Conservation (phyloP, 2,797 vertebrate species). For the Pachyuromys duprasi region DNA sequence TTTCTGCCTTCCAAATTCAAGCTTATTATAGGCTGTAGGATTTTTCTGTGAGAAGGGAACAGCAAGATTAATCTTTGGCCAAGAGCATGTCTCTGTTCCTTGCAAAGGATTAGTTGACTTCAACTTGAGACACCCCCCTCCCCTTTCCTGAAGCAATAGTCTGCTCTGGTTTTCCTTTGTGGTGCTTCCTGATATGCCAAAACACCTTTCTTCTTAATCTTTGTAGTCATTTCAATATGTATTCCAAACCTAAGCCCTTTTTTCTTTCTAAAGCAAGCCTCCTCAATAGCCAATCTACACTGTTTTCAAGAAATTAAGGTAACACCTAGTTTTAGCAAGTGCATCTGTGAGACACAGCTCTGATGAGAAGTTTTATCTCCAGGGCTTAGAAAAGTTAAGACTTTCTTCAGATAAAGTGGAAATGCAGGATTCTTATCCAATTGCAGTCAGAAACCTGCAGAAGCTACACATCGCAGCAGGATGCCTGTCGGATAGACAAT, state of each 20-base stretch:
- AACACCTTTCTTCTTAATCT: conserved; percentile 80
- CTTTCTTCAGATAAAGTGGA: conserved; percentile 79
- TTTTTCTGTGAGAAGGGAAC: conserved; percentile 79
- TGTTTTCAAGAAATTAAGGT: conserved; percentile 65
- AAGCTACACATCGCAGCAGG: conserved; percentile 90
- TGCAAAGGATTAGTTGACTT: conserved; percentile 83
- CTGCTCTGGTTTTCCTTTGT: conserved; percentile 81
- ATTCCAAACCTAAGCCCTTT: conserved; percentile 71
- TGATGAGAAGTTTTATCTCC: conserved; percentile 47
- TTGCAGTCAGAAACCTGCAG: conserved; percentile 85
- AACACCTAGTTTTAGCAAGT: conserved; percentile 57
- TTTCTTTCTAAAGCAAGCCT: conserved; percentile 57
- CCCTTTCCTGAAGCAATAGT: conserved; percentile 65
- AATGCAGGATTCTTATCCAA: conserved; percentile 67
- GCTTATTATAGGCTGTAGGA: conserved; percentile 71
- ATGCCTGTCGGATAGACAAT: conserved; percentile 96
- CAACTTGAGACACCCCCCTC: conserved; percentile 69
- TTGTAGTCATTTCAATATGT: conserved; percentile 79
- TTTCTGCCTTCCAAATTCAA: conserved; percentile 62
- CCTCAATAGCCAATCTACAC: conserved; percentile 38
- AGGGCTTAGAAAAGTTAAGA: conserved; percentile 74
- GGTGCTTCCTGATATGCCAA: conserved; percentile 78
- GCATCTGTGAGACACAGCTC: neutral
- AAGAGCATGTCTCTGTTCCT: conserved; percentile 76
- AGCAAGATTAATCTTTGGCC: conserved; percentile 83